phyloP scores from a whole-genome alignment of 2,888 invertebrate species.

The Aphrophora alni region DNA sequence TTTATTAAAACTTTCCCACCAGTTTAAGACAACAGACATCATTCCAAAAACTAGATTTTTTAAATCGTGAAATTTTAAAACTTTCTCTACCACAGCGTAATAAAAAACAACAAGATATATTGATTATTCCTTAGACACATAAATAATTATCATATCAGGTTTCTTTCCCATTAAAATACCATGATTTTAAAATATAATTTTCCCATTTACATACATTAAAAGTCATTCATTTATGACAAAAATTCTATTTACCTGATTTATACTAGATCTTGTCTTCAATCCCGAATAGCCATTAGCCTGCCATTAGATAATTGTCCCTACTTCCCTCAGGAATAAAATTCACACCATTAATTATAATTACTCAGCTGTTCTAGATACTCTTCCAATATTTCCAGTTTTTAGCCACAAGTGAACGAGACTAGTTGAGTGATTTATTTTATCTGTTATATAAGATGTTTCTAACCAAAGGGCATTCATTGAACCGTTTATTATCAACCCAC shows the following conservation, averaged over 20 bases:
- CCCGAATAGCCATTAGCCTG: neutral
- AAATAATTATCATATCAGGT: too few relatives aligned
- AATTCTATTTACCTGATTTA: neutral
- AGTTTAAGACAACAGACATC: too few relatives aligned
- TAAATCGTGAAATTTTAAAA: too few relatives aligned
- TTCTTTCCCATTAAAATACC: too few relatives aligned
- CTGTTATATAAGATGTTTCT: neutral
- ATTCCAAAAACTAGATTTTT: too few relatives aligned
- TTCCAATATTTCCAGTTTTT: neutral
- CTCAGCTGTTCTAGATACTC: neutral
- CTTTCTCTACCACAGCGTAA: too few relatives aligned
- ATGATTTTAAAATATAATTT: too few relatives aligned
- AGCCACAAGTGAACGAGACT: too few relatives aligned
- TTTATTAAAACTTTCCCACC: too few relatives aligned
- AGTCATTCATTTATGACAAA: neutral
- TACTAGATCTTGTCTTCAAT: neutral
- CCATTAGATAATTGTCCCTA: neutral
- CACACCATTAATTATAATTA: neutral
- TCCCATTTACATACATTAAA: too few relatives aligned
- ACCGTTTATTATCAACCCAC: neutral
- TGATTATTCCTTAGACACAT: too few relatives aligned
- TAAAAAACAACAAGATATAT: too few relatives aligned
- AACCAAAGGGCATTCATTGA: neutral
- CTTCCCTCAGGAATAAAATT: neutral
- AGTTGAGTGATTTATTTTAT: neutral